Evolutionary conservation across 1,140 invertebrate genomes (phyloP).

Genomic region (Kradibia gibbosae): DNA sequence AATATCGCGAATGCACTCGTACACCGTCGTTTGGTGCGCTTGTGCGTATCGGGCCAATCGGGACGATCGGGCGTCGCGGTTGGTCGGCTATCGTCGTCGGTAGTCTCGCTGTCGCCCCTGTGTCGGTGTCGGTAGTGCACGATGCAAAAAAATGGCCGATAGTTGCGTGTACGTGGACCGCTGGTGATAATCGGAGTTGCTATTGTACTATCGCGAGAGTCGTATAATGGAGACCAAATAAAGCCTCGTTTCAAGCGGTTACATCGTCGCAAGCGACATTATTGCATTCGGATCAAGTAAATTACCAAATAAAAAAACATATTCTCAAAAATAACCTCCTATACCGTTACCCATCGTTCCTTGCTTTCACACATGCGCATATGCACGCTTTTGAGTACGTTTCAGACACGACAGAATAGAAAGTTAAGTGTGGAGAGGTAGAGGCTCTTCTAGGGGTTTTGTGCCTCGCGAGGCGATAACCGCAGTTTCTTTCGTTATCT

Average conservation of each 20-base stretch:
- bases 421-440: neutral
- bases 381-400: neutral
- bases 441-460: neutral
- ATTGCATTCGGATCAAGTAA: neutral
- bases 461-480: neutral
- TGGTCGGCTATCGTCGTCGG: no score
- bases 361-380: neutral
- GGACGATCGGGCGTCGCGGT: no score
- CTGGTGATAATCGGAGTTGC: neutral
- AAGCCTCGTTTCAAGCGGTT: neutral
- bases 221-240: neutral
- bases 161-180: no score
- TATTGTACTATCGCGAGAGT: neutral
- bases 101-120: no score
- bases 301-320: neutral
- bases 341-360: neutral
- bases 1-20: no score
- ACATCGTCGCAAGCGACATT: neutral
- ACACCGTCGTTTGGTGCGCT: no score
- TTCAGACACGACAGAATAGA: neutral
- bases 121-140: neutral
- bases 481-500: neutral
- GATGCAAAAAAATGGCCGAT: conserved; percentile 20
- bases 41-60: no score
- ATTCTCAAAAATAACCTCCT: neutral